Conservation (phyloP, 2,797 vertebrate species). For the Eulemur rubriventer region DNA sequence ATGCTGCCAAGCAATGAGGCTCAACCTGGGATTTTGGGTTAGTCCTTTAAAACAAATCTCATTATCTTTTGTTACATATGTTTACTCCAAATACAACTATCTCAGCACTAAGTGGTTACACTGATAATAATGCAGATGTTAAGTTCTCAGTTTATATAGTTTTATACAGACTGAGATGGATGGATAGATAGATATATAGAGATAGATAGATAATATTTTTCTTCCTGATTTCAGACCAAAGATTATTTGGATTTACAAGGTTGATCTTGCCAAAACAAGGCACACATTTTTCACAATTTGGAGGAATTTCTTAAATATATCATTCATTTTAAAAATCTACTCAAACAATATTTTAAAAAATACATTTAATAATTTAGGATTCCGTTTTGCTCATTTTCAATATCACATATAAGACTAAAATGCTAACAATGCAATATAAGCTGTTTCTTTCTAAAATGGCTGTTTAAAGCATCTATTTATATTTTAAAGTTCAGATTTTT, state of each 20-base stretch:
- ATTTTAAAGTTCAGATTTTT: not conserved
- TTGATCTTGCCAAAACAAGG: not conserved
- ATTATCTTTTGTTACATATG: constrained; percentile 53
- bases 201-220: not conserved
- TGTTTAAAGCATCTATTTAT: not conserved
- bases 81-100: constrained; percentile 31
- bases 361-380: not conserved
- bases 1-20: constrained; percentile 9
- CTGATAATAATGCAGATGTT: constrained; percentile 17
- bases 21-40: not conserved
- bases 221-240: not conserved
- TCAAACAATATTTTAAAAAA: not conserved
- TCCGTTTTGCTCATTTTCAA: not conserved
- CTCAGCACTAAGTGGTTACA: not conserved
- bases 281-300: not conserved
- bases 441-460: not conserved
- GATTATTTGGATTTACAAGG: not conserved
- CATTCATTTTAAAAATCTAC: not conserved
- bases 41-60: constrained; percentile 36
- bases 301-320: not conserved
- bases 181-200: not conserved
- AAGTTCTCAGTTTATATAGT: constrained; percentile 36
- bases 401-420: not conserved
- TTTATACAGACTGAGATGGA: not conserved
- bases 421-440: not conserved